phyloP scores from a whole-genome alignment of 2,113 vertebrate species.

The Oncorhynchus clarkii region DNA sequence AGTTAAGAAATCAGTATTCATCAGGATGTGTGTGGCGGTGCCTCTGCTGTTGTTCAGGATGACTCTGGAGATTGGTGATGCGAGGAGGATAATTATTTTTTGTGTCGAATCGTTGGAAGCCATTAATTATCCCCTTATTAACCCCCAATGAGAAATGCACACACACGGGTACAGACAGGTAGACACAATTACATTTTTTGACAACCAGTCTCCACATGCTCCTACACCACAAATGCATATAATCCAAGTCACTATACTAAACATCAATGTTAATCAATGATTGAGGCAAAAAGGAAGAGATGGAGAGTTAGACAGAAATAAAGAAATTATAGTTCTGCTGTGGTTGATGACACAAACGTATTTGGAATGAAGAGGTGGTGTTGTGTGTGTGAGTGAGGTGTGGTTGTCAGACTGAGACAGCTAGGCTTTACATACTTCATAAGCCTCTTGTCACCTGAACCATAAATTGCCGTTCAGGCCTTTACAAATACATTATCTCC shows the following conservation, averaged over 20 bases:
- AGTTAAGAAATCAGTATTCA: constrained; percentile 17
- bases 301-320: not conserved
- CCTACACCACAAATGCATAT: not conserved
- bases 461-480: constrained; percentile 26
- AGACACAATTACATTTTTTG: not conserved
- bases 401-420: not conserved
- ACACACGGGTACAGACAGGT: constrained; percentile 5
- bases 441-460: constrained; percentile 26
- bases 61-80: constrained; percentile 22
- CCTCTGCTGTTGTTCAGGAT: constrained; percentile 8
- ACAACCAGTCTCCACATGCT: not conserved
- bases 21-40: constrained; percentile 11
- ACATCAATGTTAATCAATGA: not conserved
- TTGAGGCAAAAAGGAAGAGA: not conserved
- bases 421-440: constrained; percentile 34
- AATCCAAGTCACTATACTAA: not conserved
- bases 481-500: constrained; percentile 41
- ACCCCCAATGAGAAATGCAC: constrained; percentile 5
- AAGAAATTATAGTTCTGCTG: no score
- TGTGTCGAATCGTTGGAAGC: constrained; percentile 18
- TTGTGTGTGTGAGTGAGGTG: not conserved
- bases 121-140: constrained; percentile 38
- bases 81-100: constrained; percentile 35
- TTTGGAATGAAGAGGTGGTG: no score
- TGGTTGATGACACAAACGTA: no score